phyloP scores from a whole-genome alignment of 2,113 vertebrate species.

The Cricetomys ansorgei region DNA sequence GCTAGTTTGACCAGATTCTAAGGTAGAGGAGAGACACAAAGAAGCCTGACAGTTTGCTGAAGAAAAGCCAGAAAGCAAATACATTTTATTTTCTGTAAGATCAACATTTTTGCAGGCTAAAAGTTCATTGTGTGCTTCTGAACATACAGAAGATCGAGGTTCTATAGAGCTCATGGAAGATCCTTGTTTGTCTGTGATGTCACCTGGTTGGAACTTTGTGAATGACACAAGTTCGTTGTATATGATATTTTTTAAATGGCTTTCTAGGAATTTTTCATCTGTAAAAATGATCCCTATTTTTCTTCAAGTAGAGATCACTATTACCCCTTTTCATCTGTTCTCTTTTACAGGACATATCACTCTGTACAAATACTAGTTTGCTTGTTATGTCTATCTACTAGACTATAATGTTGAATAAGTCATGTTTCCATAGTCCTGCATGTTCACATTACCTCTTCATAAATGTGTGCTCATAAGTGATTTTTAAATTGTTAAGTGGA shows the following conservation, averaged over 20 bases:
- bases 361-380: neutral
- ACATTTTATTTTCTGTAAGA: neutral
- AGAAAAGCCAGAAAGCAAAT: neutral
- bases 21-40: neutral
- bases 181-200: neutral
- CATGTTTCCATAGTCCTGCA: neutral
- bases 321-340: neutral
- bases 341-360: neutral
- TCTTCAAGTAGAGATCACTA: neutral
- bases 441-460: neutral
- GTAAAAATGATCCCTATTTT: neutral
- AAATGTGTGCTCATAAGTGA: constrained; percentile 36
- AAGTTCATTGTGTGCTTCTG: neutral
- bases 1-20: neutral
- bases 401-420: neutral
- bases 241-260: neutral
- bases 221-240: neutral
- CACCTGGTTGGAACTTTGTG: neutral
- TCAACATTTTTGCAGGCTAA: neutral
- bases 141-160: neutral
- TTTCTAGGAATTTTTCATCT: neutral
- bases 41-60: neutral
- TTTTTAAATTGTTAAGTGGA: constrained; percentile 39
- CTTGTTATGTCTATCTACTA: neutral
- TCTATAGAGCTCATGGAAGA: neutral